Percentiles rank a stretch among this genome's conserved stretches.
phyloP scores from a whole-genome alignment of 2,113 vertebrate species.

The Elgaria multicarinata region DNA sequence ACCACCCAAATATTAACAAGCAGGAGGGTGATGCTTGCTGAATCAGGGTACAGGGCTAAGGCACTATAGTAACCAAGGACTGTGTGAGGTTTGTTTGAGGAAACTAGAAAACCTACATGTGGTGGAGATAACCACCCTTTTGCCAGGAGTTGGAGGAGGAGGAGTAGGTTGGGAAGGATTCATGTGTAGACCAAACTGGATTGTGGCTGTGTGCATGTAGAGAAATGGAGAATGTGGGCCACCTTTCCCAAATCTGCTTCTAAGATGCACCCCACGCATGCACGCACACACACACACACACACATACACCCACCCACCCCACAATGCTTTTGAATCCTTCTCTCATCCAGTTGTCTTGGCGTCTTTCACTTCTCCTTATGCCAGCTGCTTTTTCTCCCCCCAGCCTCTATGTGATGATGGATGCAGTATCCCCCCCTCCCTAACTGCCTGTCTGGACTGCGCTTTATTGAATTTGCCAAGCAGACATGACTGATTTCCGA shows the following conservation, averaged over 20 bases:
- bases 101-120: fast-evolving
- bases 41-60: background rate
- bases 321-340: background rate
- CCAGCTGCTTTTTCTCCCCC: slow-evolving; percentile 34
- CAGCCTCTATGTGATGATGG: slow-evolving; percentile 78
- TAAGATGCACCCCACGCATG: background rate
- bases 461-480: slow-evolving; percentile 68
- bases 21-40: background rate
- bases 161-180: background rate
- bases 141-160: background rate
- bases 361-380: background rate
- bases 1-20: background rate
- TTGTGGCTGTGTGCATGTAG: no score
- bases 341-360: background rate
- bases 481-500: slow-evolving; percentile 72
- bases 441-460: slow-evolving; percentile 80
- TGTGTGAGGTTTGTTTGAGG: background rate
- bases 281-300: no score
- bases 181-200: background rate
- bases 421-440: slow-evolving; percentile 84
- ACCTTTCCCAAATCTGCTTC: background rate
- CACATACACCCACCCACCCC: no score
- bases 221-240: background rate
- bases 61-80: background rate
- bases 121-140: background rate